These are phyloP conservation scores for Ahaetulla prasina DNA, from an alignment of 2,113 vertebrate genomes.

Conservation along the genomic window DNA sequence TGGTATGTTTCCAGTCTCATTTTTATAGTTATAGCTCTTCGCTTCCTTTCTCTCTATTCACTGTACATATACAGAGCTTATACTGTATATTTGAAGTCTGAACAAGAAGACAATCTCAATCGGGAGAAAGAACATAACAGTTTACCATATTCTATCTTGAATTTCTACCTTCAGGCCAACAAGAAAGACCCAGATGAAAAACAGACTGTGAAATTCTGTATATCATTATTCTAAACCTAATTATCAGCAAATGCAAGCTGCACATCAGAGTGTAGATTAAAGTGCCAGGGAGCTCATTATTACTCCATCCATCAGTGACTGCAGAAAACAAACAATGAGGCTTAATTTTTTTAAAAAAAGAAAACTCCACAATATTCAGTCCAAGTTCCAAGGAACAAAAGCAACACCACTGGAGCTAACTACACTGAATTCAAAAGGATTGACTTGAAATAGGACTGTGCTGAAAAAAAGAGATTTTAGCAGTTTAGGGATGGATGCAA, in stretches of 20 bases:
- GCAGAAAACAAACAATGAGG: background rate
- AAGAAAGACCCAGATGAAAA: background rate
- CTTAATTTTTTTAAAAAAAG: background rate
- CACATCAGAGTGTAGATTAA: background rate
- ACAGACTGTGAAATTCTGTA: background rate
- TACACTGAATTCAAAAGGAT: background rate
- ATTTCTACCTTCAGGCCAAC: background rate
- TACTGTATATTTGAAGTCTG: background rate
- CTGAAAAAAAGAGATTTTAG: background rate
- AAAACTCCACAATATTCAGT: background rate
- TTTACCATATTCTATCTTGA: background rate
- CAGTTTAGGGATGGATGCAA: background rate
- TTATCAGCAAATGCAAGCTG: background rate
- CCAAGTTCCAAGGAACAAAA: background rate
- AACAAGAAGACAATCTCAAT: background rate
- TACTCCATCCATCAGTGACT: background rate
- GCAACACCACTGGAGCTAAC: too few relatives aligned
- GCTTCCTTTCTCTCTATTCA: background rate
- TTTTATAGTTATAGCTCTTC: background rate
- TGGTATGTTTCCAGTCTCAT: background rate
- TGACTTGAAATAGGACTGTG: background rate
- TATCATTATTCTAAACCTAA: constrained; percentile 6
- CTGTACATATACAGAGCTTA: background rate
- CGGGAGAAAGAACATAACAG: background rate
- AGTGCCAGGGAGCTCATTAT: background rate